Percentiles rank a stretch among this genome's conserved stretches.
phyloP scores from a whole-genome alignment of 2,888 invertebrate genomes.

The Muscina levida region DNA sequence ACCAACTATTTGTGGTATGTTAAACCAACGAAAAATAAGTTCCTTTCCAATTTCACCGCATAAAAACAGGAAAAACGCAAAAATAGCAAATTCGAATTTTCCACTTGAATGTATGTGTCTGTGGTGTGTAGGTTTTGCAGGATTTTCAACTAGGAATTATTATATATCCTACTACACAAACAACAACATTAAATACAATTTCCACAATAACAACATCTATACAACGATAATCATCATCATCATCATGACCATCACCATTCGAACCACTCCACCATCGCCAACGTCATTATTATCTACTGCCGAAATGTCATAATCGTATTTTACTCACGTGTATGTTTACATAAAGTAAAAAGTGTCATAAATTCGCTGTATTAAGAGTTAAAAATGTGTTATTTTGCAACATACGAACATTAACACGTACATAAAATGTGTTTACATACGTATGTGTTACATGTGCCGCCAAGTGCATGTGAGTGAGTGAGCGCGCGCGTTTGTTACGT shows the following conservation, averaged over 20 bases:
- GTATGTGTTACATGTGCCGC: too few relatives aligned
- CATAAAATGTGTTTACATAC: slow-evolving; percentile 4
- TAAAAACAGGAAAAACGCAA: not conserved
- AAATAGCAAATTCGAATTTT: slow-evolving; percentile 31
- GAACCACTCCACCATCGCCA: not conserved
- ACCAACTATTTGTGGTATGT: slow-evolving; percentile 39
- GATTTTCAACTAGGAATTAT: slow-evolving; percentile 30
- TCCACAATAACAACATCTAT: not conserved
- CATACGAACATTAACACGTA: slow-evolving; percentile 27
- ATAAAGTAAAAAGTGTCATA: slow-evolving; percentile 29
- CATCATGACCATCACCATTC: too few relatives aligned
- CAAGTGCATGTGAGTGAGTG: too few relatives aligned
- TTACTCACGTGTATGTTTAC: slow-evolving; percentile 26
- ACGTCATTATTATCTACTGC: not conserved
- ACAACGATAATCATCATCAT: not conserved
- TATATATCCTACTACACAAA: not conserved
- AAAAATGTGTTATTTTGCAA: slow-evolving; percentile 12
- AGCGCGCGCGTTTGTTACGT: too few relatives aligned
- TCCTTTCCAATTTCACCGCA: not conserved
- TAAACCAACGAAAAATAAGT: slow-evolving; percentile 19
- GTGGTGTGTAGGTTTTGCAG: slow-evolving; percentile 32
- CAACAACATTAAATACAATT: slow-evolving; percentile 24
- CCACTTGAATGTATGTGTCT: slow-evolving; percentile 14
- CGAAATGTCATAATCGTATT: slow-evolving; percentile 29
- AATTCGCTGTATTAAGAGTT: not conserved